phyloP scores from a whole-genome alignment of 2,797 vertebrate species.

The Acanthopagrus latus region DNA sequence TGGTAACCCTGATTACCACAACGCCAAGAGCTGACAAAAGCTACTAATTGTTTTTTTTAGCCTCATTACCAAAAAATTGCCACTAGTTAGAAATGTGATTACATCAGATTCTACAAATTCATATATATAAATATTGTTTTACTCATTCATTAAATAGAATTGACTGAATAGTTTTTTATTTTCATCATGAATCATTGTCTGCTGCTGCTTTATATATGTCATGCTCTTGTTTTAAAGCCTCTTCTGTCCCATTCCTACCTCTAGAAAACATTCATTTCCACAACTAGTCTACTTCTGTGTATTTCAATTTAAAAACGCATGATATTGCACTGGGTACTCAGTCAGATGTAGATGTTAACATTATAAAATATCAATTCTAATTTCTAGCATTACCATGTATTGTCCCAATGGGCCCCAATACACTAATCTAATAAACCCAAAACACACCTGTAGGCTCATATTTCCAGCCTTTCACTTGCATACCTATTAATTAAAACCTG shows the following conservation, averaged over 20 bases:
- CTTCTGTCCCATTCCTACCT: neutral
- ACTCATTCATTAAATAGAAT: neutral
- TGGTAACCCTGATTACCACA: conserved; percentile 2
- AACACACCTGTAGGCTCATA: conserved; percentile 57
- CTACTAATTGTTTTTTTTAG: conserved; percentile 26
- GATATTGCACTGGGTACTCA: too few species aligned
- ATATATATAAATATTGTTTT: neutral
- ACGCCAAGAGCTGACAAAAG: neutral
- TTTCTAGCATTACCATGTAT: conserved; percentile 12
- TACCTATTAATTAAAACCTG: conserved; percentile 72
- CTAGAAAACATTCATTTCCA: neutral
- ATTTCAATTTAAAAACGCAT: too few species aligned
- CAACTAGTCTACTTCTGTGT: neutral
- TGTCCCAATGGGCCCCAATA: conserved; percentile 48
- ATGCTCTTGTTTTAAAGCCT: neutral
- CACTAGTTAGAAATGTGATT: conserved; percentile 1
- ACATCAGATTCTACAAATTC: neutral
- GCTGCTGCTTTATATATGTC: neutral
- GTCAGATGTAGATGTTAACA: neutral
- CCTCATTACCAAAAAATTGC: conserved; percentile 14
- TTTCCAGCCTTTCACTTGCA: conserved; percentile 48
- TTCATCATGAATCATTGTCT: neutral
- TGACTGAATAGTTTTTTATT: neutral
- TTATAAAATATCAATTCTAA: conserved; percentile 24
- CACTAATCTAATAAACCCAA: conserved; percentile 66